Evolutionary conservation across 1,140 invertebrate species (phyloP).

Genomic region (Thalassaphorura encarpata): DNA sequence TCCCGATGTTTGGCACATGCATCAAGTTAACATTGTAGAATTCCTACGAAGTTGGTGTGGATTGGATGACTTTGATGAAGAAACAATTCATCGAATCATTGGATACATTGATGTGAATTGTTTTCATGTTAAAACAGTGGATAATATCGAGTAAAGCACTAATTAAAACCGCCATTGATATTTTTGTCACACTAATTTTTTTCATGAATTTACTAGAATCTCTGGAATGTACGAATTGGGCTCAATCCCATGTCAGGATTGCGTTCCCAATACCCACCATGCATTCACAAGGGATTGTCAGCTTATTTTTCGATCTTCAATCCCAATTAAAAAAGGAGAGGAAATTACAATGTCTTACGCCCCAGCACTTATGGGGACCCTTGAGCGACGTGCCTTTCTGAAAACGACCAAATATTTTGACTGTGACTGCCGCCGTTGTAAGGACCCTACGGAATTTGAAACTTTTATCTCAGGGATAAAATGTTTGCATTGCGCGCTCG

Average conservation of each 20-base stretch:
- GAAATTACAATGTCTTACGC: slow-evolving; percentile 3
- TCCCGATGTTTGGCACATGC: slow-evolving; percentile 13
- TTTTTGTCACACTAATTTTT: background rate
- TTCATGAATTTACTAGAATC: background rate
- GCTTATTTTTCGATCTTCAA: background rate
- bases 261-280: slow-evolving; percentile 1
- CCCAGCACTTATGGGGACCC: background rate
- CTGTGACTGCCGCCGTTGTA: slow-evolving; percentile 3
- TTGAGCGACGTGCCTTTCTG: background rate
- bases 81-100: slow-evolving; percentile 2
- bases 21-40: slow-evolving; percentile 4
- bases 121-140: slow-evolving; percentile 4
- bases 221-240: background rate
- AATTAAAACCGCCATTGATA: no score
- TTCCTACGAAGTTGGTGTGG: background rate
- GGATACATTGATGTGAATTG: slow-evolving; percentile 7
- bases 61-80: background rate
- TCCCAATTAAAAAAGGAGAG: background rate
- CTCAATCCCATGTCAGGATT: background rate
- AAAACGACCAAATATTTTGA: background rate
- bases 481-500: background rate
- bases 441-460: background rate
- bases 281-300: background rate
- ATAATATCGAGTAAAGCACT: slow-evolving; percentile 2
- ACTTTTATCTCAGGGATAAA: slow-evolving; percentile 1